Conservation (phyloP, 2,888 invertebrate species). For the Andrena bicolor region DNA sequence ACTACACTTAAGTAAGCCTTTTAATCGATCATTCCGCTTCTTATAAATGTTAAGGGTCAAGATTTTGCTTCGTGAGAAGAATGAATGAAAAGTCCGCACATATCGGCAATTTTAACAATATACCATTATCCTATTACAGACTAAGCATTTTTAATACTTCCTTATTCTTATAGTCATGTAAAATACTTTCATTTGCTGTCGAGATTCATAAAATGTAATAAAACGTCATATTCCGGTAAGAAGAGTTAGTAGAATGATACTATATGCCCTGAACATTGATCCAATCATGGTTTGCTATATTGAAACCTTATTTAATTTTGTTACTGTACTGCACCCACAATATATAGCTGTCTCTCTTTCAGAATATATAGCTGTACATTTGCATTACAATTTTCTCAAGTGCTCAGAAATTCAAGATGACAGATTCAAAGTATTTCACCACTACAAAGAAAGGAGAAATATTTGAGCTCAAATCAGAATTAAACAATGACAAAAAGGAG, state of each 20-base stretch:
- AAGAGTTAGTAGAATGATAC: slow-evolving; percentile 51
- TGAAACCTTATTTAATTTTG: slow-evolving; percentile 65
- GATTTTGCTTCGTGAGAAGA: background rate
- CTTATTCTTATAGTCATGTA: background rate
- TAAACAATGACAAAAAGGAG: slow-evolving; percentile 99
- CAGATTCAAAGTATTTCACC: slow-evolving; percentile 99
- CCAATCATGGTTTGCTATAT: slow-evolving; percentile 68
- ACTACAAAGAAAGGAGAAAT: slow-evolving; percentile 99
- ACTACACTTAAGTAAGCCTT: background rate
- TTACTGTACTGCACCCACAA: slow-evolving; percentile 17
- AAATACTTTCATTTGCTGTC: background rate
- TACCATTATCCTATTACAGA: background rate
- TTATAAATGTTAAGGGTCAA: background rate
- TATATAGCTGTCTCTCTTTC: slow-evolving; percentile 17
- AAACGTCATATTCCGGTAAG: slow-evolving; percentile 1
- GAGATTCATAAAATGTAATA: background rate
- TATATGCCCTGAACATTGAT: slow-evolving; percentile 69
- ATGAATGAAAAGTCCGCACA: background rate
- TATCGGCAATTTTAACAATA: slow-evolving; percentile 10
- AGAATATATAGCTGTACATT: slow-evolving; percentile 24
- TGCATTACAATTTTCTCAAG: slow-evolving; percentile 2
- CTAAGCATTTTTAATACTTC: background rate
- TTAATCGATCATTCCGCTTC: background rate
- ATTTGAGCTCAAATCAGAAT: slow-evolving; percentile 99
- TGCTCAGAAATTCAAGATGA: slow-evolving; percentile 88